Percentiles rank a stretch among this genome's conserved stretches.
phyloP scores from a whole-genome alignment of 53 echinoderm and acorn worm genomes.

The Arbacia lixula region DNA sequence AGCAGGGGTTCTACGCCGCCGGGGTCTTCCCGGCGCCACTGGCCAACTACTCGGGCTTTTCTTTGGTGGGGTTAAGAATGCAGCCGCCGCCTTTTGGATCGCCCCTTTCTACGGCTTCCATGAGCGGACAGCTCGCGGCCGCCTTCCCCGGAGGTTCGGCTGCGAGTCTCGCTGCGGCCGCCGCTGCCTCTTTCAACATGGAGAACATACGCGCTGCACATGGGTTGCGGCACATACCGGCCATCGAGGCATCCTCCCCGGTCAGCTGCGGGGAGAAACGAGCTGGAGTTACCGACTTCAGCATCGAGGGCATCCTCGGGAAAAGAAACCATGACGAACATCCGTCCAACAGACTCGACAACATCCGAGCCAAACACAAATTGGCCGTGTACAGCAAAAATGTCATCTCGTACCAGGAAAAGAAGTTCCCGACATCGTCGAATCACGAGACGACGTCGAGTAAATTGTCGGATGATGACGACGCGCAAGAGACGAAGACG shows the following conservation, averaged over 20 bases:
- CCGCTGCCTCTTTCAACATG: slow-evolving; percentile 38
- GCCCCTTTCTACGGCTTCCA: slow-evolving; percentile 3
- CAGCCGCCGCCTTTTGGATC: slow-evolving; percentile 34
- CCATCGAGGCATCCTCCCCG: slow-evolving; percentile 6
- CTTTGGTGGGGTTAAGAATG: slow-evolving; percentile 50
- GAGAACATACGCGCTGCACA: slow-evolving; percentile 34
- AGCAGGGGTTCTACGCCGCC: slow-evolving; percentile 59
- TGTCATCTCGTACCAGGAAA: background rate
- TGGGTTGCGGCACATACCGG: slow-evolving; percentile 20
- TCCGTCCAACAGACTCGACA: background rate
- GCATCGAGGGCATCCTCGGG: slow-evolving; percentile 87
- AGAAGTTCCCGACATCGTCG: background rate
- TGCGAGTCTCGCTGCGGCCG: slow-evolving; percentile 30
- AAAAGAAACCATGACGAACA: background rate
- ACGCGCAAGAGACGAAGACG: slow-evolving; percentile 35
- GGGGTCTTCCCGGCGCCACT: slow-evolving; percentile 58
- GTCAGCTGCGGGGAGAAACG: slow-evolving; percentile 36
- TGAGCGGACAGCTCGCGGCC: slow-evolving; percentile 37
- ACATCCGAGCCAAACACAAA: slow-evolving; percentile 19
- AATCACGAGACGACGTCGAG: slow-evolving; percentile 4
- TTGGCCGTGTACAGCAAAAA: slow-evolving; percentile 1
- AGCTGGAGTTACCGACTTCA: slow-evolving; percentile 83
- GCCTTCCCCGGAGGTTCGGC: slow-evolving; percentile 47
- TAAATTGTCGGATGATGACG: slow-evolving; percentile 24
- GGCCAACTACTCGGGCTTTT: slow-evolving; percentile 49